These are phyloP conservation scores for Leistus spinibarbis DNA, from an alignment of 2,888 invertebrate species.

Conservation along the genomic window DNA sequence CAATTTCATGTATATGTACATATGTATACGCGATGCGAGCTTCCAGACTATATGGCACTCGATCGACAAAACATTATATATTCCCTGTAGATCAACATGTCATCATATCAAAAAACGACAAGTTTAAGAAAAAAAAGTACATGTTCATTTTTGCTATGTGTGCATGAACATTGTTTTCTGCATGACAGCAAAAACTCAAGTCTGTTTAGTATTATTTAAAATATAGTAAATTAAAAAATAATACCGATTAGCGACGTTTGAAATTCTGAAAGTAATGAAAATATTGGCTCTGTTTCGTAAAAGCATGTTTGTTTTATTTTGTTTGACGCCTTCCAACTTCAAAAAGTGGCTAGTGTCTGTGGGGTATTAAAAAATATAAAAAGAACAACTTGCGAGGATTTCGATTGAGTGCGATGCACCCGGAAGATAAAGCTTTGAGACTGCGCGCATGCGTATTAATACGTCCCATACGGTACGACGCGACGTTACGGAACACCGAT, in stretches of 20 bases:
- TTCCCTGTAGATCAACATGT: not conserved
- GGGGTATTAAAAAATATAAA: not conserved
- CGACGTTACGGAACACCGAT: not conserved
- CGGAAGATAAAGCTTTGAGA: not conserved
- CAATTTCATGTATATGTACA: no score
- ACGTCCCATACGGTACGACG: not conserved
- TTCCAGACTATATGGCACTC: not conserved
- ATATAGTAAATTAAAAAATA: no score
- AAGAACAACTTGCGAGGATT: not conserved
- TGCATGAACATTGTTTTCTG: no score
- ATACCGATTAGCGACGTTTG: no score
- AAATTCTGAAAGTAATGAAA: no score
- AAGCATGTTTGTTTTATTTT: not conserved
- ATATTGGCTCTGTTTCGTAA: no score
- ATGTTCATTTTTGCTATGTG: not conserved
- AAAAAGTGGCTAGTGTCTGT: not conserved
- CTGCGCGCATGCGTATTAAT: not conserved
- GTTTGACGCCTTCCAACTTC: not conserved
- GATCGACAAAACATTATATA: not conserved
- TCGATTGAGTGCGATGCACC: not conserved
- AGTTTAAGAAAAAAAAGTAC: not conserved
- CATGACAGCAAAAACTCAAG: no score
- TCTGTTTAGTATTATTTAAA: no score
- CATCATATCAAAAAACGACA: not conserved
- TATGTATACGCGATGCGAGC: not conserved